Percentiles rank a stretch among this genome's conserved stretches.
Conservation (phyloP, 2,797 vertebrate species). For the Chaunax sp. region DNA sequence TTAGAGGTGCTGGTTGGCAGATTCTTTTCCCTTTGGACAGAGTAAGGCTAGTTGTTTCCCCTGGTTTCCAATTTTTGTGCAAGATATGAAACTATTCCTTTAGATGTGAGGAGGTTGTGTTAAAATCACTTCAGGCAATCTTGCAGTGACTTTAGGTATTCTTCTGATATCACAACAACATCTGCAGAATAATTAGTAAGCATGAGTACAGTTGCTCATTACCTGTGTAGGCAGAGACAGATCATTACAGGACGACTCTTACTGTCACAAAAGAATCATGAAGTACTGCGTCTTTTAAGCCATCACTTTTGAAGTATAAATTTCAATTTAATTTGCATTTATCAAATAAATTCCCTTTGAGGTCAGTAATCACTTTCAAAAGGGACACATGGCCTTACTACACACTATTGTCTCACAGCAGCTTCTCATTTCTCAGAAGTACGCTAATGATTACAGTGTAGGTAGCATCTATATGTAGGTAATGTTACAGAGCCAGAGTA, state of each 20-base stretch:
- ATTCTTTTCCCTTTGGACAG: not conserved
- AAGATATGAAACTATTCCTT: not conserved
- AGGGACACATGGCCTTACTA: not conserved
- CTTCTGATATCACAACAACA: slow-evolving; percentile 34
- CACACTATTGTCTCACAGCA: not conserved
- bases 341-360: slow-evolving; percentile 11
- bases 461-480: not conserved
- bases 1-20: not conserved
- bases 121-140: slow-evolving; percentile 2
- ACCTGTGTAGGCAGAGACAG: slow-evolving; percentile 35
- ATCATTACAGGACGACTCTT: slow-evolving; percentile 38
- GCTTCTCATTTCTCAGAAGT: not conserved
- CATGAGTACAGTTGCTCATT: slow-evolving; percentile 59
- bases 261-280: slow-evolving; percentile 20
- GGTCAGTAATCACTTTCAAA: slow-evolving; percentile 29
- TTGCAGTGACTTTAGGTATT: slow-evolving; percentile 18
- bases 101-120: not conserved
- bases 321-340: slow-evolving; percentile 34
- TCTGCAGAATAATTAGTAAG: slow-evolving; percentile 52
- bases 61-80: not conserved
- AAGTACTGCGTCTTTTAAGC: slow-evolving; percentile 18
- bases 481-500: not conserved
- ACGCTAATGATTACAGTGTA: not conserved
- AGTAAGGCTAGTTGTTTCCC: not conserved
- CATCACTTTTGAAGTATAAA: slow-evolving; percentile 26